A percentile compares a stretch with the other conserved stretches of the same genome.
Evolutionary conservation across 2,888 invertebrate species (phyloP).

Genomic region (Euzophera pinguis): DNA sequence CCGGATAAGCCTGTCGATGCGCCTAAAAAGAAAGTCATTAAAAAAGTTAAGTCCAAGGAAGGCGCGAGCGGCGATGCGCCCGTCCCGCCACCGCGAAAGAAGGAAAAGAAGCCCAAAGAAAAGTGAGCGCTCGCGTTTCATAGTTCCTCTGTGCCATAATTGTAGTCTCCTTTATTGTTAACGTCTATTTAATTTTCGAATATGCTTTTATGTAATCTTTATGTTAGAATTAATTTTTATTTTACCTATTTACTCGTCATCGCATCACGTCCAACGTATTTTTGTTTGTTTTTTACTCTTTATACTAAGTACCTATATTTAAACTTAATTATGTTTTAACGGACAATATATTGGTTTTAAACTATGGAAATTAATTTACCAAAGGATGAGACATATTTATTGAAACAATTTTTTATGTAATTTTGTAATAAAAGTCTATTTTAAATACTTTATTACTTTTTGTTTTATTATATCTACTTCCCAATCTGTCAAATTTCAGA

Average conservation of each 20-base stretch:
- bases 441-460: constrained; percentile 36
- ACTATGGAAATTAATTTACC: constrained; percentile 44
- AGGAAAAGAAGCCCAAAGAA: constrained; percentile 78
- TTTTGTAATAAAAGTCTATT: constrained; percentile 74
- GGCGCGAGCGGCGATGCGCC: constrained; percentile 59
- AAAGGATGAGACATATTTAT: constrained; percentile 66
- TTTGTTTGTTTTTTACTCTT: constrained; percentile 44
- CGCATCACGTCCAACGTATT: constrained; percentile 53
- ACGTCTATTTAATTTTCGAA: constrained; percentile 59
- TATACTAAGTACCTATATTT: constrained; percentile 41
- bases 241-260: constrained; percentile 29
- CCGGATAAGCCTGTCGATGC: constrained; percentile 33
- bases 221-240: constrained; percentile 53
- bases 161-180: constrained; percentile 57
- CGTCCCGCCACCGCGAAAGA: constrained; percentile 77
- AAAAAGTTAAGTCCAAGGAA: constrained; percentile 77
- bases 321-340: constrained; percentile 40
- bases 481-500: too few species aligned
- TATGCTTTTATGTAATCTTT: constrained; percentile 67
- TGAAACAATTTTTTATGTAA: constrained; percentile 57
- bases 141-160: constrained; percentile 75
- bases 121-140: constrained; percentile 57
- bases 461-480: too few species aligned
- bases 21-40: constrained; percentile 64
- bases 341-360: constrained; percentile 40